Base-by-base conservation (phyloP, 2,888 invertebrate species). In the Lissocephala sabroskyi region DNA sequence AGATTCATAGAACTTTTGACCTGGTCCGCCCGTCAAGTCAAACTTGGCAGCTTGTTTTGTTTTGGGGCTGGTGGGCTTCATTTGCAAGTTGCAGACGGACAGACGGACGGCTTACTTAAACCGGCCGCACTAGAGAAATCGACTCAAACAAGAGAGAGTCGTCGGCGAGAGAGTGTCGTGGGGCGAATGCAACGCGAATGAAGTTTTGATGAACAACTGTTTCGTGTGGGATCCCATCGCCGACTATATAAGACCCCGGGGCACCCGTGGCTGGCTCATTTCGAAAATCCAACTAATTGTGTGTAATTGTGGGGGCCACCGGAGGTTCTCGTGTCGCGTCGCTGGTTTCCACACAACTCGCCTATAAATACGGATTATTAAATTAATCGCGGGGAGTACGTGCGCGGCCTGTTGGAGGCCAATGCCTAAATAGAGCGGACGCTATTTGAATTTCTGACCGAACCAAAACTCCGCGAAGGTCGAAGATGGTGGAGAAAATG, bases 401-500 rank as follows among this genome's bases (percentile, higher is more conserved):
- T n/a, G n/a, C n/a, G n/a, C n/a, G n/a, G n/a, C n/a, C n/a, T n/a
- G n/a, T n/a, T n/a, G n/a, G n/a, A n/a, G n/a, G n/a, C n/a, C n/a
- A n/a, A n/a, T n/a, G n/a, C n/a, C n/a, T n/a, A n/a, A n/a, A n/a
- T n/a, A n/a, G n/a, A n/a, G n/a, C n/a, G n/a, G n/a, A n/a, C n/a
- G n/a, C n/a, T n/a, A n/a, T n/a, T n/a, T n/a, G n/a, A n/a, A n/a
- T n/a, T n/a, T n/a, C n/a, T n/a, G n/a, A n/a, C n/a, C n/a, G n/a
- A n/a, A n/a, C n/a, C n/a, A n/a, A n/a, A n/a, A n/a, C n/a, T n/a
- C n/a, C n/a, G n/a, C n/a, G n/a, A n/a, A n/a, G n/a, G n/a, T n/a
- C 14, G 17, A 57, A 63, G 56, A 80, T 81, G 80, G 75, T 80
- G 2, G 65, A 77, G 49, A 75, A 65, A 44, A 51, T 53, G 32